Base-by-base conservation (phyloP, 2,113 vertebrate genomes). In the Apistogramma diplotaenia region DNA sequence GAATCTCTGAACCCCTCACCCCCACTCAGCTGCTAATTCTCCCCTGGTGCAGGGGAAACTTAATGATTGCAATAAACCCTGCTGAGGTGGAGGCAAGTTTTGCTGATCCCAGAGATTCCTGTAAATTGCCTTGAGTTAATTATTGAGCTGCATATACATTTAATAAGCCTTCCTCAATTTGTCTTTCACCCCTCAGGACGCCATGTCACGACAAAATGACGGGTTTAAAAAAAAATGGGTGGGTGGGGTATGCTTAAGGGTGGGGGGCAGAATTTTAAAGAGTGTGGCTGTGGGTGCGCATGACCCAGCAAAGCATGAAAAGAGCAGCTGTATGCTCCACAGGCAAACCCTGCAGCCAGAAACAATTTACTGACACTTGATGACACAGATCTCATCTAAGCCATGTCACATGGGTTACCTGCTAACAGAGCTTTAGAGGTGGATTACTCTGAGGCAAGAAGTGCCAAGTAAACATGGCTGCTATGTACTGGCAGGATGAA, bases 121-220 rank as follows among this genome's bases (percentile, higher is more conserved):
- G 90, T 75, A 95, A 95, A 95, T 94, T 94, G 93, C 94, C 88
- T 91, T 29, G 21, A 94, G 94, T 95, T 95, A 95, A 96, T 96
- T 95, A 95, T 95, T 95, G 90, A 87, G 91, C 83, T 74, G 89
- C 76, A 91, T 90, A 90, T 93, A 94, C 94, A 88, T 95, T 95
- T 95, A 95, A 94, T 95, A 95, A 94, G 90, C 85, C 74, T 86
- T 65, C 89, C 81, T 85, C 83, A 94, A 93, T 94, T 94, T 91
- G 89, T 91, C 91, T 92, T 91, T 92, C 86, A 89, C 89, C 90
- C 90, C 89, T 82, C 85, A 87, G 89, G 93, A 90, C 53, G 60
- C 78, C 79, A 25, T 85, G 91, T 92, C 89, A 90, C 84, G 89
- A 92, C 89, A 88, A 55, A 85, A 89, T 85, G 91, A 93, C 31